Base-by-base conservation (phyloP, 2,888 invertebrate genomes). In the Drosophila mimetica region DNA sequence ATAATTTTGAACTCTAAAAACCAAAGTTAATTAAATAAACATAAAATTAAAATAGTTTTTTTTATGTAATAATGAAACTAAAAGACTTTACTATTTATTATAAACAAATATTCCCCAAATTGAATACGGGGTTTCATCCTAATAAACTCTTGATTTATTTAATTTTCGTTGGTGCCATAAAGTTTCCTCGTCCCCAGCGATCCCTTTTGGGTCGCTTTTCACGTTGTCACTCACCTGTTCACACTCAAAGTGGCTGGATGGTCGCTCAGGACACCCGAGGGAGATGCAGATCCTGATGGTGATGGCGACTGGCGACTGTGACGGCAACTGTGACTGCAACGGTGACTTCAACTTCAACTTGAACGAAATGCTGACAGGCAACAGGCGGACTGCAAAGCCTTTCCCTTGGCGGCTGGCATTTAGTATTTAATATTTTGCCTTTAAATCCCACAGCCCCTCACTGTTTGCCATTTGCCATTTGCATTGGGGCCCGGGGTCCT, bases 141-240 rank as follows among this genome's bases (percentile, higher is more conserved):
- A 11, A 11, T 30, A 30, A 30, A 30, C 11, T 30, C 30, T 4
- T 30, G 11, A 30, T 30, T 30, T 30, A 30, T 30, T 30, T 11
- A 11, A 11, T 30, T 30, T 30, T 30, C 11, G 30, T 14, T 3
- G n/a, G n/a, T 34, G 34, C n/a, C 34, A 34, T 14, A 37, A 14
- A 30, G 30, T 30, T 30, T 30, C 11, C n/a, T n/a, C n/a, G n/a
- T 4, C 11, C 37, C 8, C 8, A 9, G 14, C 55, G 55, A 55
- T 57, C 36, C 16, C 14, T 22, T 22, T 14, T 9, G 42, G 36
- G 55, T 36, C 18, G 5, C 11, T 8, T n/a, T 55, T 36, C 57
- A 16, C 58, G 5, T 47, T 57, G 55, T 34, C 60, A 60, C 67
- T 69, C 46, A 69, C 67, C 72, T 69, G 69, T 72, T 73, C 64